These are phyloP conservation scores for Morinoia aosen DNA, from an alignment of 2,888 invertebrate genomes.

Conservation along the genomic window DNA sequence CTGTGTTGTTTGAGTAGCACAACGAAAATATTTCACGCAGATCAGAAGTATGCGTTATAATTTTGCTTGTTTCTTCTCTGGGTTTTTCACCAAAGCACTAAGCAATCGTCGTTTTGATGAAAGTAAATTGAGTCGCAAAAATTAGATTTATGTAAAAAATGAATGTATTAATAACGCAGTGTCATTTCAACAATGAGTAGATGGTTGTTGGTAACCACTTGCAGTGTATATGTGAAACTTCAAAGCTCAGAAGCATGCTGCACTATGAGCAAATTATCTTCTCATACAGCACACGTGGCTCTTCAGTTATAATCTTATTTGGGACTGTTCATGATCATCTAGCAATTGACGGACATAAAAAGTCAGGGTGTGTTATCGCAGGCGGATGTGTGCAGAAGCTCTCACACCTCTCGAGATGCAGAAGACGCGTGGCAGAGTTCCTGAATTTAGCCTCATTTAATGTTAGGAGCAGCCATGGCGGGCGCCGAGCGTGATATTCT, in stretches of 20 bases:
- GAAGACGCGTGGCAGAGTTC: background rate
- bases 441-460: background rate
- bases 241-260: background rate
- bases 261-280: background rate
- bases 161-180: background rate
- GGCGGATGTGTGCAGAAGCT: background rate
- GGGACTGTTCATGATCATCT: background rate
- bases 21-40: too few relatives aligned
- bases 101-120: background rate
- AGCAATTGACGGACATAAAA: background rate
- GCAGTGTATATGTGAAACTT: background rate
- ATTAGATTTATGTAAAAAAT: background rate
- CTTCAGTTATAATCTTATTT: background rate
- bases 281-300: background rate
- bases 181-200: background rate
- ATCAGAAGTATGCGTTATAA: too few relatives aligned
- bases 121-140: background rate
- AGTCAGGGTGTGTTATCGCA: background rate
- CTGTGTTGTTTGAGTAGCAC: too few relatives aligned
- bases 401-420: background rate
- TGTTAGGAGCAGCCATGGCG: background rate
- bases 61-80: too few relatives aligned
- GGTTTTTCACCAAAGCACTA: background rate
- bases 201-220: background rate
- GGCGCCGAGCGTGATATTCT: background rate